Percentiles rank a stretch among this genome's conserved stretches.
These are phyloP conservation scores for Mermis nigrescens DNA, from an alignment of 2,888 invertebrate genomes.

Conservation along the genomic window DNA sequence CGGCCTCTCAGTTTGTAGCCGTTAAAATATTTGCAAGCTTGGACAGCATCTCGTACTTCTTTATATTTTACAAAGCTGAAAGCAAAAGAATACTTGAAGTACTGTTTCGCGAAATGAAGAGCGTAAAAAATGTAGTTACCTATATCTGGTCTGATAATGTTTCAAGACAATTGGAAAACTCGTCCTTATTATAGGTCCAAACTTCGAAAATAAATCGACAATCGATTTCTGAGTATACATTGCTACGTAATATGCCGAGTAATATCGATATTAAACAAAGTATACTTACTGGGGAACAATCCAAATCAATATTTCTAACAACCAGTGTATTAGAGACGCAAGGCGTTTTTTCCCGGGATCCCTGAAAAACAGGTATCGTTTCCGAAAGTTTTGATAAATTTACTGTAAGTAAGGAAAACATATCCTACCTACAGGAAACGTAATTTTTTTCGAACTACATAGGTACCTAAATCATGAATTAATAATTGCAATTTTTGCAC, in stretches of 20 bases:
- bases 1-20: background rate
- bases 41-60: background rate
- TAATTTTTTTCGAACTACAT: too few relatives aligned
- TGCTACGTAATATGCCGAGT: background rate
- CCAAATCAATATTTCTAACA: conserved; percentile 1
- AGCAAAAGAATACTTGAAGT: background rate
- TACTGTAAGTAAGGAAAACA: too few relatives aligned
- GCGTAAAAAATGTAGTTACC: background rate
- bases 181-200: background rate
- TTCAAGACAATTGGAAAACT: background rate
- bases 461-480: too few relatives aligned
- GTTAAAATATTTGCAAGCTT: background rate
- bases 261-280: background rate
- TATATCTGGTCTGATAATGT: background rate
- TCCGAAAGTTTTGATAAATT: too few relatives aligned
- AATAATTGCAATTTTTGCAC: too few relatives aligned
- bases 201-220: background rate
- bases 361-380: background rate
- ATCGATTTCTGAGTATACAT: background rate
- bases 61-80: background rate
- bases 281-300: background rate
- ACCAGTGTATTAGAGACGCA: background rate
- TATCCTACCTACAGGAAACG: too few relatives aligned
- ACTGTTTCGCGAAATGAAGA: background rate
- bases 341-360: conserved; percentile 2